Conservation (phyloP, 1,140 invertebrate genomes). For the Brachionus plicatilis region DNA sequence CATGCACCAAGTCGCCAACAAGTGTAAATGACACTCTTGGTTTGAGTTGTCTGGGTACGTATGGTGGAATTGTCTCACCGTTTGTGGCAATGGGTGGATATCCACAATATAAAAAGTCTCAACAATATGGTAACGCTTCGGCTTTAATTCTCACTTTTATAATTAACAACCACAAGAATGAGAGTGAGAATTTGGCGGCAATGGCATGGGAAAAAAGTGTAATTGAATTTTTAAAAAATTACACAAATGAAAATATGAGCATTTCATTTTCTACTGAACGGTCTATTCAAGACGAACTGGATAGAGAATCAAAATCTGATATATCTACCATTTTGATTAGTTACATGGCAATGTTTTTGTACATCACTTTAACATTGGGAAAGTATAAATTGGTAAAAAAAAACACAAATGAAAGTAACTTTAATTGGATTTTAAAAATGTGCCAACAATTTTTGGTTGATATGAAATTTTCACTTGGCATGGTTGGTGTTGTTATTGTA, state of each 20-base stretch:
- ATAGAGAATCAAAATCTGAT: conserved; percentile 81
- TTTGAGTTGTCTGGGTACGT: conserved; percentile 71
- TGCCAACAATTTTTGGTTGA: conserved; percentile 63
- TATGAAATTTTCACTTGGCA: conserved; percentile 74
- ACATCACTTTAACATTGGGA: conserved; percentile 86
- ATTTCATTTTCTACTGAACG: conserved; percentile 54
- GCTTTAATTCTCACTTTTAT: conserved; percentile 82
- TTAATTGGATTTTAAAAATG: neutral
- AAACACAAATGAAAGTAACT: conserved; percentile 44
- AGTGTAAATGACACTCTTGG: conserved; percentile 49
- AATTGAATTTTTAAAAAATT: conserved; percentile 80
- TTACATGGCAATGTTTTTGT: conserved; percentile 96
- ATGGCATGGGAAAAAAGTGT: conserved; percentile 83
- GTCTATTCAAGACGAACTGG: conserved; percentile 89
- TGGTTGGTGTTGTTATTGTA: conserved; percentile 76
- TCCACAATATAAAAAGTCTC: conserved; percentile 53
- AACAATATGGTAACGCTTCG: conserved; percentile 69
- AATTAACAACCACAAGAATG: conserved; percentile 63
- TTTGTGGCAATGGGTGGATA: conserved; percentile 87
- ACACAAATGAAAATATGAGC: conserved; percentile 56
- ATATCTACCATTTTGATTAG: conserved; percentile 84
- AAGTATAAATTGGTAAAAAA: conserved; percentile 59
- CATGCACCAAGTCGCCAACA: conserved; percentile 66
- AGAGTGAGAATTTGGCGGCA: conserved; percentile 57
- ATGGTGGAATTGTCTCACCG: conserved; percentile 83